Conservation (phyloP, 2,888 invertebrate species). For the Chydorus sphaericus region DNA sequence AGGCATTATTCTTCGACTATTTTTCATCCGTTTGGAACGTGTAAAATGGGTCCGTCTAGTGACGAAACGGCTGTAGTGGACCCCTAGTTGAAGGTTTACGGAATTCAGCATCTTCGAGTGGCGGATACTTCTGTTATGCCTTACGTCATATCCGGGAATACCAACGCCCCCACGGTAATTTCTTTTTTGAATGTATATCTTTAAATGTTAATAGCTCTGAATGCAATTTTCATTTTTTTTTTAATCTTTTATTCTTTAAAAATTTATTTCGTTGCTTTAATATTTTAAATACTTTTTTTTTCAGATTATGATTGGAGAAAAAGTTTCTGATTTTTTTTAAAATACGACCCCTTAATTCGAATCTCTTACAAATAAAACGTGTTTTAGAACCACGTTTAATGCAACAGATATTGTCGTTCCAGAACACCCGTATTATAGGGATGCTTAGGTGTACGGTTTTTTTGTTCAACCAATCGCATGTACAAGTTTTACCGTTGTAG, state of each 20-base stretch:
- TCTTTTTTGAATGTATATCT: slow-evolving; percentile 70
- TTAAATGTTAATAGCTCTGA: too few relatives aligned
- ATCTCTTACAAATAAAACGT: too few relatives aligned
- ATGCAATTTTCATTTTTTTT: slow-evolving; percentile 44
- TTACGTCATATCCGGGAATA: slow-evolving; percentile 44
- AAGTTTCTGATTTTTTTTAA: slow-evolving; percentile 49
- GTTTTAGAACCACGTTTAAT: too few relatives aligned
- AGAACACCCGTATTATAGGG: too few relatives aligned
- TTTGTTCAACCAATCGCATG: too few relatives aligned
- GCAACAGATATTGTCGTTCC: too few relatives aligned
- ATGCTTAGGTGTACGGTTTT: too few relatives aligned
- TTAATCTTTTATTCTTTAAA: too few relatives aligned
- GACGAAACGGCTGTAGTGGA: slow-evolving; percentile 44
- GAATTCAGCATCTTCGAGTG: slow-evolving; percentile 47
- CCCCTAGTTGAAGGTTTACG: slow-evolving; percentile 45
- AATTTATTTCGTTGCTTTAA: neutral
- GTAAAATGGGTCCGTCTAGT: slow-evolving; percentile 51
- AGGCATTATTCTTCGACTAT: slow-evolving; percentile 58
- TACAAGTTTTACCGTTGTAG: too few relatives aligned
- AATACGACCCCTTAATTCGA: too few relatives aligned
- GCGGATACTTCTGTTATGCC: slow-evolving; percentile 57
- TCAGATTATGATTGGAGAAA: slow-evolving; percentile 49
- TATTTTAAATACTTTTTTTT: neutral
- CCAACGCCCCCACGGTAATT: slow-evolving; percentile 62
- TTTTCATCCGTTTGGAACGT: slow-evolving; percentile 47